These are phyloP conservation scores for Megaleporinus macrocephalus DNA, from an alignment of 2,113 vertebrate species.

Conservation along the genomic window DNA sequence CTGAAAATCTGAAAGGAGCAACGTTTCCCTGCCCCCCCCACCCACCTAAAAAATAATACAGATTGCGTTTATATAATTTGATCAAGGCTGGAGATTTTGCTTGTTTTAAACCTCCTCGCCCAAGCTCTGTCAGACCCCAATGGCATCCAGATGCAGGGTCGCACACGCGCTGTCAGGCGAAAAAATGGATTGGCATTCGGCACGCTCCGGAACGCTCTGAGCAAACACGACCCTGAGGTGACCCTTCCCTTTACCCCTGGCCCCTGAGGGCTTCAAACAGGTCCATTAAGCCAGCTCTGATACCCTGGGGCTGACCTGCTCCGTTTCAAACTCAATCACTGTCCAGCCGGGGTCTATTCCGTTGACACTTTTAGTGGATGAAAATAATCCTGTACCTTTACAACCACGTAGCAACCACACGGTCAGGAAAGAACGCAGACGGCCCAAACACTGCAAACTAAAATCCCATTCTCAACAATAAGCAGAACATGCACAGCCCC, in stretches of 20 bases:
- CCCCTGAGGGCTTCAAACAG: conserved; percentile 60
- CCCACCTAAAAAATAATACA: conserved; percentile 11
- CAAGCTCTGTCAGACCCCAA: conserved; percentile 43
- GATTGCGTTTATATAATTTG: not conserved
- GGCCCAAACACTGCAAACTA: conserved; percentile 64
- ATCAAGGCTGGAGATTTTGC: not conserved
- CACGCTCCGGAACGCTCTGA: conserved; percentile 70
- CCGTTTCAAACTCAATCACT: conserved; percentile 75
- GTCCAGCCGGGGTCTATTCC: conserved; percentile 50
- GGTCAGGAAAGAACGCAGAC: conserved; percentile 47
- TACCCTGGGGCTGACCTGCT: conserved; percentile 65
- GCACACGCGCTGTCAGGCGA: conserved; percentile 48
- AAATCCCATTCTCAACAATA: conserved; percentile 64
- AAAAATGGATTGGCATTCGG: conserved; percentile 62
- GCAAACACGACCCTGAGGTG: conserved; percentile 73
- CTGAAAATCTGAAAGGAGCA: conserved; percentile 3
- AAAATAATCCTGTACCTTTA: conserved; percentile 5
- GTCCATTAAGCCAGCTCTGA: conserved; percentile 71
- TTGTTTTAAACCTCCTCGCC: not conserved
- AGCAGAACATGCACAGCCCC: conserved; percentile 53
- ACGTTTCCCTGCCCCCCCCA: too few relatives aligned
- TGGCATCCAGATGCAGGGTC: conserved; percentile 49
- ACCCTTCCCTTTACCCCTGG: conserved; percentile 57
- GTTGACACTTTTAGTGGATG: not conserved
- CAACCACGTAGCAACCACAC: not conserved